A percentile compares a stretch with the other conserved stretches of the same genome.
These are phyloP conservation scores for Brotula barbata DNA, from an alignment of 2,797 vertebrate genomes.

Conservation along the genomic window DNA sequence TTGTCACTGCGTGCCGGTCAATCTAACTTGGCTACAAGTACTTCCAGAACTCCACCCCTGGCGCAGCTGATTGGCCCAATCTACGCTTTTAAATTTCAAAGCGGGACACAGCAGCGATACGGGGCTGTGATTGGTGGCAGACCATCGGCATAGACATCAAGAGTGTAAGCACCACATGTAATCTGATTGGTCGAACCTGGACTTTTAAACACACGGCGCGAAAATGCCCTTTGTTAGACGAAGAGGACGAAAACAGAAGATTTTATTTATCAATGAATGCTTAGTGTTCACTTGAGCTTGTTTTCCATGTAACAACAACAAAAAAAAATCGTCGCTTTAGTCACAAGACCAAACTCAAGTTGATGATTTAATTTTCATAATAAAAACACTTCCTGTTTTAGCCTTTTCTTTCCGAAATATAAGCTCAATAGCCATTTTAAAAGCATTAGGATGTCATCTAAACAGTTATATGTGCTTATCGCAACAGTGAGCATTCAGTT, in stretches of 20 bases:
- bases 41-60: conserved; percentile 39
- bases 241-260: too few species aligned
- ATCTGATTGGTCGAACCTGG: conserved; percentile 58
- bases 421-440: background rate
- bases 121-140: conserved; percentile 34
- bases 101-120: rapidly evolving
- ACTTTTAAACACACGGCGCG: conserved; percentile 73
- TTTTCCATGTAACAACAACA: conserved; percentile 7
- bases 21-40: conserved; percentile 56
- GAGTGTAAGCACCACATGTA: background rate
- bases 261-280: too few species aligned
- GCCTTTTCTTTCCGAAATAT: background rate
- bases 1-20: conserved; percentile 49
- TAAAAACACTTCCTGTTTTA: background rate
- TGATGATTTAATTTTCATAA: too few species aligned
- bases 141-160: rapidly evolving
- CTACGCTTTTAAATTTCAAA: conserved; percentile 48
- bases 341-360: too few species aligned
- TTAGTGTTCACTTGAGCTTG: too few species aligned
- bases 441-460: too few species aligned
- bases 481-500: too few species aligned
- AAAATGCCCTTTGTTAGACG: conserved; percentile 58
- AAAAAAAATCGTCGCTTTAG: too few species aligned
- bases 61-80: conserved; percentile 50
- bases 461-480: too few species aligned